These are phyloP conservation scores for Argyresthia goedartella DNA, from an alignment of 2,888 invertebrate species.

Conservation along the genomic window DNA sequence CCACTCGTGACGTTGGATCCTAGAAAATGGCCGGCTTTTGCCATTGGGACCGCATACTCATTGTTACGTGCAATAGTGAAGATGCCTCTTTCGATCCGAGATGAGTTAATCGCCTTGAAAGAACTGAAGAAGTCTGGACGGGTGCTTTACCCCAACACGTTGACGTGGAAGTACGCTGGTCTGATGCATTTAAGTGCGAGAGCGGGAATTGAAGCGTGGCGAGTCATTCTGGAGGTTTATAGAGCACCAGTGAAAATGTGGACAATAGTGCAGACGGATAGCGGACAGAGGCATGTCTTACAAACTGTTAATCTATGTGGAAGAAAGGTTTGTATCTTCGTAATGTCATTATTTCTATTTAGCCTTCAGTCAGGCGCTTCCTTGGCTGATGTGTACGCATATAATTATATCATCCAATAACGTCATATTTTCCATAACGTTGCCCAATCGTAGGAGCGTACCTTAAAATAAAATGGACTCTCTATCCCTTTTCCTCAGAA, in stretches of 20 bases:
- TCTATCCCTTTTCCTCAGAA: no score
- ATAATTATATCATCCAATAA: no score
- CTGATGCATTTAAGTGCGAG: conserved; percentile 41
- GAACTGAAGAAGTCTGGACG: conserved; percentile 41
- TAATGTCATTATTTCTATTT: no score
- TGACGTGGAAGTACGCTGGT: conserved; percentile 57
- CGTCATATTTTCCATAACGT: no score
- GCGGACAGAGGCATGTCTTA: conserved; percentile 64
- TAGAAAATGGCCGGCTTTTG: conserved; percentile 49
- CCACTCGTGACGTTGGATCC: conserved; percentile 54
- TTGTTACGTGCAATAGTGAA: conserved; percentile 29
- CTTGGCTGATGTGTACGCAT: no score
- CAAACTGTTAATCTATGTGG: conserved; percentile 78
- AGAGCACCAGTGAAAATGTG: conserved; percentile 52
- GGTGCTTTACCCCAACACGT: conserved; percentile 36
- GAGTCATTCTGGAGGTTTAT: conserved; percentile 38
- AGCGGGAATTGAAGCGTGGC: conserved; percentile 42
- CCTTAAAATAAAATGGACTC: no score
- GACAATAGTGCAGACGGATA: conserved; percentile 65
- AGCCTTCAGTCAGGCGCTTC: no score
- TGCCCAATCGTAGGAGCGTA: no score
- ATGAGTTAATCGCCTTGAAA: conserved; percentile 42
- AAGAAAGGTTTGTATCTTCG: conserved; percentile 58
- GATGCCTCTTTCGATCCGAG: conserved; percentile 35
- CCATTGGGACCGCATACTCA: conserved; percentile 24